Percentiles rank a stretch among this genome's conserved stretches.
Conservation (phyloP, 2,113 vertebrate genomes). For the Thomomys bottae region DNA sequence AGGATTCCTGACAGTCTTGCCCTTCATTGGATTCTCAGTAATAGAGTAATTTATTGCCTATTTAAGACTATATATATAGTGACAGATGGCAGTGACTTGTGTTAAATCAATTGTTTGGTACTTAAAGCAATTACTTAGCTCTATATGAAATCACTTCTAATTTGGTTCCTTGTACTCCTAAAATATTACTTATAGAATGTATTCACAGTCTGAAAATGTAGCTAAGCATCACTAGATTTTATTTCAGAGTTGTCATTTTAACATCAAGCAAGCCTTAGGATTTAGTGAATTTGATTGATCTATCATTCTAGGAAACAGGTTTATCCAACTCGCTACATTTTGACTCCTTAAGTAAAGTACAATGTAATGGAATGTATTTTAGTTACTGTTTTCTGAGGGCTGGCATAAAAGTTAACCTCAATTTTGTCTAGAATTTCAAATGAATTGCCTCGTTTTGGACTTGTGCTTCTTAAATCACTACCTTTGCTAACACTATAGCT, state of each 20-base stretch:
- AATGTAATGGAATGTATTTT: neutral
- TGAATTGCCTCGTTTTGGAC: constrained; percentile 34
- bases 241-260: constrained; percentile 8
- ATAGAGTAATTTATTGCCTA: neutral
- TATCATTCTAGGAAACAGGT: neutral
- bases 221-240: neutral
- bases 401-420: constrained; percentile 38
- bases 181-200: neutral
- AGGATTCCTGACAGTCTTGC: neutral
- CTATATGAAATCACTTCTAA: neutral
- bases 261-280: neutral
- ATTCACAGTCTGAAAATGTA: too few species aligned
- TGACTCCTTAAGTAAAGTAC: neutral
- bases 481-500: neutral
- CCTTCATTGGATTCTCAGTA: neutral
- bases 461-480: constrained; percentile 31
- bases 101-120: neutral
- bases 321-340: neutral
- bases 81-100: neutral
- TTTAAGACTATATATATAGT: neutral
- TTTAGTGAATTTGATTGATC: neutral
- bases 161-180: neutral
- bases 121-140: neutral
- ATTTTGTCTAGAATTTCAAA: constrained; percentile 35
- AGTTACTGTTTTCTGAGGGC: neutral